Evolutionary conservation across 2,888 invertebrate species (phyloP).

Genomic region (Ischnus inquisitorius): DNA sequence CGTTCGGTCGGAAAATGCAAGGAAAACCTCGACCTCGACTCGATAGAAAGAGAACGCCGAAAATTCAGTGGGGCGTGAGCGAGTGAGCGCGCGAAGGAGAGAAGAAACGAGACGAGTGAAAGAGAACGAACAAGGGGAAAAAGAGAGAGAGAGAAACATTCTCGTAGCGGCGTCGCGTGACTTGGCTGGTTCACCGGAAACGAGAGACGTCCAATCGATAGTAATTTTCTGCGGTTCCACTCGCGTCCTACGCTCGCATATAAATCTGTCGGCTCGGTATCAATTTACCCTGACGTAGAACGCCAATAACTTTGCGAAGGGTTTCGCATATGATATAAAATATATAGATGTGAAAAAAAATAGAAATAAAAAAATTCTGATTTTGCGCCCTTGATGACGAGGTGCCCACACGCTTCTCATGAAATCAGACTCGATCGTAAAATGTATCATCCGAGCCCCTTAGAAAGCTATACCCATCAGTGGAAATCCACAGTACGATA

Average conservation of each 20-base stretch:
- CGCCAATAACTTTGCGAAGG: constrained; percentile 43
- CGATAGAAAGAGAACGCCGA: constrained; percentile 35
- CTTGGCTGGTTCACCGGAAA: constrained; percentile 62
- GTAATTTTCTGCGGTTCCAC: constrained; percentile 57
- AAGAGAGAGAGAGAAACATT: constrained; percentile 45
- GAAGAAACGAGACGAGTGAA: constrained; percentile 21
- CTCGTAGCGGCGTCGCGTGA: constrained; percentile 59
- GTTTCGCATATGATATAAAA: constrained; percentile 18
- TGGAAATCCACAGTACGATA: constrained; percentile 7
- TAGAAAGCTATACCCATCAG: constrained; percentile 7
- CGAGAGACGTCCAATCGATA: constrained; percentile 66
- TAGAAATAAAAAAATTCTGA: neutral
- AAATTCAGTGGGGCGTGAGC: constrained; percentile 16
- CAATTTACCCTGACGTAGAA: constrained; percentile 60
- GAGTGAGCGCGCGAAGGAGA: constrained; percentile 23
- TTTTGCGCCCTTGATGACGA: constrained; percentile 31
- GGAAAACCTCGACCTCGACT: constrained; percentile 67
- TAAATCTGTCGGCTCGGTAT: constrained; percentile 64
- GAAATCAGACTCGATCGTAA: constrained; percentile 39
- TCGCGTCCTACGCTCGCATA: constrained; percentile 55
- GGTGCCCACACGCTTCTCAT: constrained; percentile 20
- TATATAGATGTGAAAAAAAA: constrained; percentile 7
- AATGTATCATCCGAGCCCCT: constrained; percentile 19
- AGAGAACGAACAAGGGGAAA: constrained; percentile 1
- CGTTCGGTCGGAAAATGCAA: constrained; percentile 69